Evolutionary conservation across 2,888 invertebrate species (phyloP).

Genomic region (Eudasyphora cyanicolor): DNA sequence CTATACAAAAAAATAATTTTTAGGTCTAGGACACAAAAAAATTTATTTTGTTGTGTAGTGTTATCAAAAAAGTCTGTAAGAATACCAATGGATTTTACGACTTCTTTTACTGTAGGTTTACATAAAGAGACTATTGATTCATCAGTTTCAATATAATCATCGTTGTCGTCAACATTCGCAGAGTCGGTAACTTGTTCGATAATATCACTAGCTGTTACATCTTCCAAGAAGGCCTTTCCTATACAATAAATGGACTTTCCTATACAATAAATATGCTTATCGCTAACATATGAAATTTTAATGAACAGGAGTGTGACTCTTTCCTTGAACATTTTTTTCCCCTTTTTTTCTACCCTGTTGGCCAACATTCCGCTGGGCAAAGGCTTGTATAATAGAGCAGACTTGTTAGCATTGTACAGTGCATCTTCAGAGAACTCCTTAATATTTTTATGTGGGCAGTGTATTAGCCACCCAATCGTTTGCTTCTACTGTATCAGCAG

Average conservation of each 20-base stretch:
- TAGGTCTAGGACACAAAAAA: too few species aligned
- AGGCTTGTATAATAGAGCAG: background rate
- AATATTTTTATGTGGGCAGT: background rate
- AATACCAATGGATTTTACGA: background rate
- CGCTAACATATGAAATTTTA: background rate
- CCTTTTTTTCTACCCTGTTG: background rate
- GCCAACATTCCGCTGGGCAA: background rate
- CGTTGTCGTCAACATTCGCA: background rate
- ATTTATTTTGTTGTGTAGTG: too few species aligned
- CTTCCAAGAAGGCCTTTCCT: background rate
- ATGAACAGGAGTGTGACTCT: background rate
- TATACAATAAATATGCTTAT: background rate
- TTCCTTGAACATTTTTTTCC: background rate
- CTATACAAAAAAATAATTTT: too few species aligned
- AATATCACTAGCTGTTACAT: background rate
- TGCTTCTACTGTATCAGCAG: background rate
- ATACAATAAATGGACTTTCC: background rate
- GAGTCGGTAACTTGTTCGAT: background rate
- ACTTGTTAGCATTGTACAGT: background rate
- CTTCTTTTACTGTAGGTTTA: background rate
- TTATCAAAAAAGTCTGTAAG: background rate
- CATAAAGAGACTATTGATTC: background rate
- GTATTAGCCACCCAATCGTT: background rate
- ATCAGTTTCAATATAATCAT: background rate
- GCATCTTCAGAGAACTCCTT: background rate